Evolutionary conservation across 2,888 invertebrate species (phyloP), one percentile per base, ranked within the genome.

Genomic region (Campoplex nolae): DNA sequence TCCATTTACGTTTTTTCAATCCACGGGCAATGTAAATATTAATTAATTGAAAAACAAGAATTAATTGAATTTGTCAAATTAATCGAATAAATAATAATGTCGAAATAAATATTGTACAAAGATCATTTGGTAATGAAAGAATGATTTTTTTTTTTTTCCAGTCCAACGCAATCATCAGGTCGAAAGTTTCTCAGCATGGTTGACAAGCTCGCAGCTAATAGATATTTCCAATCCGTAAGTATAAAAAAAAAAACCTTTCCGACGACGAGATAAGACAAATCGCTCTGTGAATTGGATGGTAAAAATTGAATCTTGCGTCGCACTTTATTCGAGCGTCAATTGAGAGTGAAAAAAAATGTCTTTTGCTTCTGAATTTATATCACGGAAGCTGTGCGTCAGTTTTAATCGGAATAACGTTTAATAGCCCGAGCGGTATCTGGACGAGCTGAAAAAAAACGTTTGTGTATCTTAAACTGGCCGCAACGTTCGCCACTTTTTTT

Each of bases 181-280:
- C 97, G 96, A 93, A 97, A 97, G 92, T 96, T 98, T 88, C 95
- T 98, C 80, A 96, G 96, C 88, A 97, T 98, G 95, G 97, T 98
- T 13, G 98, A 98, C 93, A 97, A 96, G 93, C 97, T 98, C 88
- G 97, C 98, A 0, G 97, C 97, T 38, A 98, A 97, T 86, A 97
- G 97, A 94, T 97, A 98, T 93, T 98, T 98, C 94, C 98, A 98
- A 95, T 97, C 96, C 94, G 96, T 96, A 89, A 92, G 95, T 93
- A 1, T 7, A 7, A 56, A 65, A 38, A 42, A 38, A 42, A 18
- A 23, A 73, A 32, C 51, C 48, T 58, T 54, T 42, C 32, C 16
- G 32, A 32, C 16, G 0, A 32, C 0, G 32, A 32, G 62, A 3
- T 16, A 32, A 62, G 32, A 32, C 38, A 62, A 32, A 62, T 32